phyloP scores from a whole-genome alignment of 2,888 invertebrate species.

The Cephus rjabovi region DNA sequence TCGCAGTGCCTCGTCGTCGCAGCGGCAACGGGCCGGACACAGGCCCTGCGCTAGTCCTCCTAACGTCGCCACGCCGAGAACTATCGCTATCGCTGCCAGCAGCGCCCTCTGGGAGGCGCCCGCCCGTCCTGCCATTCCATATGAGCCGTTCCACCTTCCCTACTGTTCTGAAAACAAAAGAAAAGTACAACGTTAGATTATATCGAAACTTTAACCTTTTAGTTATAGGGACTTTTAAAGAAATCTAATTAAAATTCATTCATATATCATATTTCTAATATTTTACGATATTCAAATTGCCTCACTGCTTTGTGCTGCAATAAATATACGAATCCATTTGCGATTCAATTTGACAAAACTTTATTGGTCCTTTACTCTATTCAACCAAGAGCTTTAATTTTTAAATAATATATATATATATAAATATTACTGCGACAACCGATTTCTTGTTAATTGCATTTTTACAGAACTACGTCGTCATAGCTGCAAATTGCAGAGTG shows the following conservation, averaged over 20 bases:
- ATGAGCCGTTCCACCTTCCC: slow-evolving; percentile 38
- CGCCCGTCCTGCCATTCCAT: slow-evolving; percentile 70
- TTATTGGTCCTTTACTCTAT: not conserved
- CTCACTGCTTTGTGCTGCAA: not conserved
- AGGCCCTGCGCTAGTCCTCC: slow-evolving; percentile 70
- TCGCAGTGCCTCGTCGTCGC: slow-evolving; percentile 81
- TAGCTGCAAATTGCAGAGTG: not conserved
- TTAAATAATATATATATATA: not conserved
- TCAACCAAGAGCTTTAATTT: not conserved
- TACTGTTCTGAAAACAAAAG: not conserved
- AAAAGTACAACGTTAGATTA: not conserved
- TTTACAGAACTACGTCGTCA: not conserved
- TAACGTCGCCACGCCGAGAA: slow-evolving; percentile 57
- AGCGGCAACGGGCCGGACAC: slow-evolving; percentile 85
- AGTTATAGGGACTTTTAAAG: not conserved
- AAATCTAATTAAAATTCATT: not conserved
- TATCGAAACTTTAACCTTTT: not conserved
- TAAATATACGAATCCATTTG: not conserved
- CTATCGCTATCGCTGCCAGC: slow-evolving; percentile 63
- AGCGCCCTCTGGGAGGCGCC: slow-evolving; percentile 67
- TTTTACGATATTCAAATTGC: not conserved
- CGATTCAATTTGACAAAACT: not conserved
- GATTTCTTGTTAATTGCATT: not conserved
- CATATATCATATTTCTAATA: not conserved
- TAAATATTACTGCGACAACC: not conserved